Conservation (phyloP, 2,113 vertebrate species). For the Colius striatus region DNA sequence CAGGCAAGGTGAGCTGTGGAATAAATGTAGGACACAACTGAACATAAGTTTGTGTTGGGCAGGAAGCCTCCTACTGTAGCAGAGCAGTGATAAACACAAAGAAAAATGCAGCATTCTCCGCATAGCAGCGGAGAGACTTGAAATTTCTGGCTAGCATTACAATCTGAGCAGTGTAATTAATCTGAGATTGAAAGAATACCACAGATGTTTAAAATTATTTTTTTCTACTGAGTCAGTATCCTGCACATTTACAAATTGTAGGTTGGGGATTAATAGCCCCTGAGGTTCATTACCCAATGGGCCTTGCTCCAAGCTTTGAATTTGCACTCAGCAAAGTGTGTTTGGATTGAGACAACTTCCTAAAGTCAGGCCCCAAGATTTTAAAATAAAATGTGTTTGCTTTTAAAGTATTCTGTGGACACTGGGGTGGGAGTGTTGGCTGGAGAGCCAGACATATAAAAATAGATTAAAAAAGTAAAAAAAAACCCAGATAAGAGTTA, state of each 20-base stretch:
- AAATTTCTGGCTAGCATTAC: conserved; percentile 75
- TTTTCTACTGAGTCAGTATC: conserved; percentile 77
- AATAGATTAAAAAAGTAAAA: not conserved
- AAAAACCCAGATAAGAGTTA: not conserved
- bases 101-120: conserved; percentile 60
- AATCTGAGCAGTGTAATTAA: conserved; percentile 78
- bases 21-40: conserved; percentile 56
- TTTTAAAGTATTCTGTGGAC: conserved; percentile 9
- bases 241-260: conserved; percentile 79
- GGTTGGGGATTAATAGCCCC: conserved; percentile 74
- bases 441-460: not conserved
- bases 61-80: conserved; percentile 47
- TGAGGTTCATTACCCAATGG: conserved; percentile 59
- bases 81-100: conserved; percentile 69
- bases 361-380: conserved; percentile 22
- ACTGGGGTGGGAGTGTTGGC: not conserved
- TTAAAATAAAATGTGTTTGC: conserved; percentile 46
- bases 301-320: conserved; percentile 63
- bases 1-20: conserved; percentile 56
- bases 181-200: conserved; percentile 80
- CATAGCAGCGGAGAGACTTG: conserved; percentile 70
- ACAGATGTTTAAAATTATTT: conserved; percentile 85
- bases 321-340: conserved; percentile 61
- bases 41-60: conserved; percentile 34
- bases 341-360: conserved; percentile 59